These are phyloP conservation scores for Pegea sp. DNA, from an alignment of 23 tunicate species.

Conservation along the genomic window DNA sequence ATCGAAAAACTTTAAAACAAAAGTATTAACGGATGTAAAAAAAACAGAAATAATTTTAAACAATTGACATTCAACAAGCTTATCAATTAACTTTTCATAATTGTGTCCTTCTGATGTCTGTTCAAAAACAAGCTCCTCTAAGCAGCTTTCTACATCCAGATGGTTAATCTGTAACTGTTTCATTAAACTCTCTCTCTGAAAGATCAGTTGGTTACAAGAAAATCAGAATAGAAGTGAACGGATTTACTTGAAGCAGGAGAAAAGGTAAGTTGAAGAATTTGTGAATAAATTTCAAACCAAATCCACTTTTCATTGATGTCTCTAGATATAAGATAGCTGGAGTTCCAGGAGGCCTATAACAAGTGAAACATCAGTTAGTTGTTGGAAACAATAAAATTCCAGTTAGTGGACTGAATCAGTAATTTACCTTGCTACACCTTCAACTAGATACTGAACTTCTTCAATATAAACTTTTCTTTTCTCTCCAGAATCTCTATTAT, in stretches of 20 bases:
- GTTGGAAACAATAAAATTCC: background rate
- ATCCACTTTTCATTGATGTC: constrained; percentile 75
- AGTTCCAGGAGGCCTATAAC: constrained; percentile 59
- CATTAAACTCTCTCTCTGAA: constrained; percentile 64
- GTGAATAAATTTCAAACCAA: constrained; percentile 73
- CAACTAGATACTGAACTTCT: constrained; percentile 18
- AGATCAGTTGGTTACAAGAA: background rate
- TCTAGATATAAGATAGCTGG: constrained; percentile 44
- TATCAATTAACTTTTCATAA: constrained; percentile 8
- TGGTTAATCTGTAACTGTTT: constrained; percentile 73
- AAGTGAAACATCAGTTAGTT: constrained; percentile 5
- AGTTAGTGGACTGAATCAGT: background rate
- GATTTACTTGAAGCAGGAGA: constrained; percentile 39
- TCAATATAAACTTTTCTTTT: constrained; percentile 39
- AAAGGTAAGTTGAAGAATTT: constrained; percentile 80
- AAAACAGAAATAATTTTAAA: background rate
- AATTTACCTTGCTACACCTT: constrained; percentile 20
- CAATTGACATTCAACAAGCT: background rate
- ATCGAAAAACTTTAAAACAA: background rate
- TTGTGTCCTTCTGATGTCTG: constrained; percentile 42
- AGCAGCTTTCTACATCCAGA: constrained; percentile 72
- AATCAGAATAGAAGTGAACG: background rate
- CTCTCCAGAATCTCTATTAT: constrained; percentile 50
- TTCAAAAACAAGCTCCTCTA: constrained; percentile 52
- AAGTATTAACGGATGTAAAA: background rate